Base-by-base conservation (phyloP, 1,140 invertebrate species). In the Battus philenor region DNA sequence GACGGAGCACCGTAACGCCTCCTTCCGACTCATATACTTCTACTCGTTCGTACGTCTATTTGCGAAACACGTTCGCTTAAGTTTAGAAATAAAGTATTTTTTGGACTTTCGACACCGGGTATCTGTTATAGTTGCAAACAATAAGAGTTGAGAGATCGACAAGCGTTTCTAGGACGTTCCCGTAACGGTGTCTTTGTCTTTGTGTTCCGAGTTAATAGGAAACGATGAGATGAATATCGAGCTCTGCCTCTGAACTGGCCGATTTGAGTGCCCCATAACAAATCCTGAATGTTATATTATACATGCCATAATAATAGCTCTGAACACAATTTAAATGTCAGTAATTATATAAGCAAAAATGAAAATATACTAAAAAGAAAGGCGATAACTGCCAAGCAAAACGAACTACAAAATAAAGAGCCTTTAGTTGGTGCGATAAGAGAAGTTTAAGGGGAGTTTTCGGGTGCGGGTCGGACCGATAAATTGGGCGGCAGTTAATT, bases 401-500 rank as follows among this genome's bases (percentile, higher is more conserved):
- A 56, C 71, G 77, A 82, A 82, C 76, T 79, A 82, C 72, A 71
- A 81, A 79, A 82, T 82, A 82, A 80, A 79, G 77, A 77, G 78
- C 74, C 58, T 66, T 71, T 70, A 79, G 67, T 80, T 72, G 66
- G 66, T 69, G 68, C 70, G 78, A 82, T 82, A 82, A 82, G 80
- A 66, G 68, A 81, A 85, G 67, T 85, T 85, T 81, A 80, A 79
- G 76, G 69, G 74, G 72, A 82, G 74, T 82, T 84, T 78, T 68
- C 60, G 76, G 72, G 73, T 61, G 62, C 73, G 72, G 75, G 74
- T 75, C 74, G 73, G 65, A 62, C 78, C 80, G 75, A 85, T 85
- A 85, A 82, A 85, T 85, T 78, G 78, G 80, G 76, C 74, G 78
- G 74, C 80, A 82, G 74, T 85, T 85, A 85, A 85, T 85, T 85